Evolutionary conservation across 2,888 invertebrate species (phyloP).

Genomic region (Aleiodes testaceus): DNA sequence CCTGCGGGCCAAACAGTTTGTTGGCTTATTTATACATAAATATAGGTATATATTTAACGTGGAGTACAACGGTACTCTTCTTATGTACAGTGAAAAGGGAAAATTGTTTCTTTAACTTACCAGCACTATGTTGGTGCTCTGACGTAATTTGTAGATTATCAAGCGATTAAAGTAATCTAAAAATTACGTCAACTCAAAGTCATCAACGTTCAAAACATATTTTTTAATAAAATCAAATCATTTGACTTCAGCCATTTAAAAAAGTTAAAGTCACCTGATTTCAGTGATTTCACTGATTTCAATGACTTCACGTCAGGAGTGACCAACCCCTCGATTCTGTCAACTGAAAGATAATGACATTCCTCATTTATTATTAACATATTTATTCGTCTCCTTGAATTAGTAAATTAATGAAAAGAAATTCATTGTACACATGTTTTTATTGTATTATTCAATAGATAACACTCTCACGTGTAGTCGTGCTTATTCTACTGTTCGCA

Average conservation of each 20-base stretch:
- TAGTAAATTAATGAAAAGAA: not conserved
- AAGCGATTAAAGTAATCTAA: not conserved
- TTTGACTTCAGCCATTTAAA: too few species aligned
- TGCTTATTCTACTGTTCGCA: slow-evolving; percentile 19
- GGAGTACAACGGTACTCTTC: slow-evolving; percentile 22
- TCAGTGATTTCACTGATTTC: too few species aligned
- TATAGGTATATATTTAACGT: slow-evolving; percentile 7
- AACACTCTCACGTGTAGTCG: slow-evolving; percentile 28
- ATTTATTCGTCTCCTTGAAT: too few species aligned
- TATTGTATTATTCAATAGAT: slow-evolving; percentile 19
- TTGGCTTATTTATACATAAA: slow-evolving; percentile 13
- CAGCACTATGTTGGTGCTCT: slow-evolving; percentile 1
- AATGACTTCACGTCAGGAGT: too few species aligned
- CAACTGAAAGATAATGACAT: too few species aligned
- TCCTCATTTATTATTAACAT: too few species aligned
- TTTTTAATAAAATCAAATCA: too few species aligned
- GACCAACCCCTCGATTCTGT: too few species aligned
- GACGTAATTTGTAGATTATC: slow-evolving; percentile 21
- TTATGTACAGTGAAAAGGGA: slow-evolving; percentile 11
- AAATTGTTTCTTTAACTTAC: slow-evolving; percentile 31
- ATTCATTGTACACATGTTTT: slow-evolving; percentile 19
- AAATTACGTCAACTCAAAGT: not conserved
- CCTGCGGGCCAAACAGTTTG: slow-evolving; percentile 23
- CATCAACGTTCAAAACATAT: too few species aligned
- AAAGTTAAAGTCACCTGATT: too few species aligned